phyloP scores from a whole-genome alignment of 2,888 invertebrate species.

The Mimumesa dahlbomi region DNA sequence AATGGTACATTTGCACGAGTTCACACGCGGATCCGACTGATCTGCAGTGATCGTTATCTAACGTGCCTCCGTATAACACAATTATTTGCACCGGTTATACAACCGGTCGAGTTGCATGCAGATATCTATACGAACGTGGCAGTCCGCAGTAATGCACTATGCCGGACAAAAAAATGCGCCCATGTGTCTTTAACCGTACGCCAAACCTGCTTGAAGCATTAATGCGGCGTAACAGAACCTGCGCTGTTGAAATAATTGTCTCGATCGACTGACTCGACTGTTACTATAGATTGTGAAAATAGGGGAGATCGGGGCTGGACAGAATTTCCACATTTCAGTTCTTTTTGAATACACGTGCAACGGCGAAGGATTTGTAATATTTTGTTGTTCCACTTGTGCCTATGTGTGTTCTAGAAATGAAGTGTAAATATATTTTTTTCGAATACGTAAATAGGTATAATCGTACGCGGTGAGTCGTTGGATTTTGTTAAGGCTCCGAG shows the following conservation, averaged over 20 bases:
- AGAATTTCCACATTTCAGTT: no score
- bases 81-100: conserved; percentile 67
- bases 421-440: no score
- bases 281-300: conserved; percentile 11
- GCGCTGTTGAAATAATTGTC: conserved; percentile 22
- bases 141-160: no score
- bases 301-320: no score
- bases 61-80: conserved; percentile 62
- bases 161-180: conserved; percentile 2
- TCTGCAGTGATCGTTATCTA: conserved; percentile 66
- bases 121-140: conserved; percentile 36
- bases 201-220: conserved; percentile 19
- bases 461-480: no score
- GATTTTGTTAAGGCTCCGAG: no score
- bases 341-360: no score
- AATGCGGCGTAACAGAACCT: conserved; percentile 8
- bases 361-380: no score
- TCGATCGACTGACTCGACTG: conserved; percentile 5
- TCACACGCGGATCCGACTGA: conserved; percentile 66
- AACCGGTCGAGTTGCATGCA: conserved; percentile 53
- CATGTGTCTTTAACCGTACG: conserved; percentile 19
- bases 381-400: no score
- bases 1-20: conserved; percentile 61
- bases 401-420: no score
- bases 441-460: no score